Evolutionary conservation across 35 echinoderm and acorn worm species (phyloP).

Genomic region (Stichopus chloronotus): DNA sequence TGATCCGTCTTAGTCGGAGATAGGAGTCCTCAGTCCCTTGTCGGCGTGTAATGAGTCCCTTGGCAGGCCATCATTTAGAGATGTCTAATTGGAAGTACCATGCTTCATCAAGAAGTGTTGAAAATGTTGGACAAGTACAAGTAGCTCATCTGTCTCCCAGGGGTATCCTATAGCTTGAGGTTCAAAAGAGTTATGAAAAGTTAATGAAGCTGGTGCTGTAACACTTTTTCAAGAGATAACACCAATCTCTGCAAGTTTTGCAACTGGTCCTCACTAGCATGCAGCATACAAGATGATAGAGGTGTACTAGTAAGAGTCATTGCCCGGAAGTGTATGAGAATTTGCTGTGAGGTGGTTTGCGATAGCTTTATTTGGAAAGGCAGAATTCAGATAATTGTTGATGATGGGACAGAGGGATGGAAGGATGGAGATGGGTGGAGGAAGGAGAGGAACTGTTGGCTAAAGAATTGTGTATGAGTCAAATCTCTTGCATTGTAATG

Average conservation of each 20-base stretch:
- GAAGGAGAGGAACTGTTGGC: too few species aligned
- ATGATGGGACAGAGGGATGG: too few species aligned
- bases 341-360: too few species aligned
- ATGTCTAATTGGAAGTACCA: not conserved
- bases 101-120: not conserved
- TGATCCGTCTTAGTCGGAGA: not conserved
- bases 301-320: too few species aligned
- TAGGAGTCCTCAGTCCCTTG: not conserved
- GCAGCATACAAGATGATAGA: too few species aligned
- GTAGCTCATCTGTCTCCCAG: not conserved
- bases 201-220: not conserved
- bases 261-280: too few species aligned
- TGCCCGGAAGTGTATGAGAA: too few species aligned
- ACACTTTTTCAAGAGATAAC: not conserved
- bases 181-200: not conserved
- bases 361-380: too few species aligned
- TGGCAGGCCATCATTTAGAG: slow-evolving; percentile 18
- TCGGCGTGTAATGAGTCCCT: not conserved
- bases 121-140: not conserved
- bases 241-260: not conserved
- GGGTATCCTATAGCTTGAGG: not conserved
- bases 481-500: too few species aligned
- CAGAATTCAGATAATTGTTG: too few species aligned
- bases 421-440: too few species aligned
- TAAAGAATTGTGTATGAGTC: too few species aligned